A percentile compares a stretch with the other conserved stretches of the same genome.
These are phyloP conservation scores for Callimorpha dominula DNA, from an alignment of 2,888 invertebrate genomes.

Conservation along the genomic window DNA sequence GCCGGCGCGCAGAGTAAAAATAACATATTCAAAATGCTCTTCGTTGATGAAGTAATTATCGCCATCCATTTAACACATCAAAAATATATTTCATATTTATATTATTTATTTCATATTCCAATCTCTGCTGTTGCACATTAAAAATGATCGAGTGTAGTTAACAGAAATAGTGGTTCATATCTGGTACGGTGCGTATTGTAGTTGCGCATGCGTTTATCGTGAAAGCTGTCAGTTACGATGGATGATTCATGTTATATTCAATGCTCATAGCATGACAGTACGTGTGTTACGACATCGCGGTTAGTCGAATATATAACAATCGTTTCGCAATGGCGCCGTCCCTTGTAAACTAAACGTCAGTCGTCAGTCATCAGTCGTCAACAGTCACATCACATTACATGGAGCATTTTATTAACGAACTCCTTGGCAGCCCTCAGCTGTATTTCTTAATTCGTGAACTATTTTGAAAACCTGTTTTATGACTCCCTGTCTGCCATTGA, in stretches of 20 bases:
- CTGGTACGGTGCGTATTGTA: conserved; percentile 24
- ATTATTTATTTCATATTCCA: background rate
- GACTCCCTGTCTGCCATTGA: conserved; percentile 70
- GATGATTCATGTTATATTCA: conserved; percentile 60
- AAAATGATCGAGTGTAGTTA: background rate
- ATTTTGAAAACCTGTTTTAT: conserved; percentile 65
- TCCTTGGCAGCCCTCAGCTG: conserved; percentile 66
- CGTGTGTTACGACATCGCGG: conserved; percentile 65
- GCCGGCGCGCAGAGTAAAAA: background rate
- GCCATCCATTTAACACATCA: conserved; percentile 6
- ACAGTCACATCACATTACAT: conserved; percentile 51
- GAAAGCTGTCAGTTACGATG: conserved; percentile 44
- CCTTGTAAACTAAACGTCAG: conserved; percentile 74
- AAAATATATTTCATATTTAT: background rate
- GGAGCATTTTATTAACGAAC: conserved; percentile 63
- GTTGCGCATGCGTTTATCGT: conserved; percentile 32
- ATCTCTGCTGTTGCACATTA: conserved; percentile 8
- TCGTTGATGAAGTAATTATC: conserved; percentile 7
- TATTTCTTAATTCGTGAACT: conserved; percentile 65
- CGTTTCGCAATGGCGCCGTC: conserved; percentile 66
- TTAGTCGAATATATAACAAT: conserved; percentile 59
- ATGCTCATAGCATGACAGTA: conserved; percentile 53
- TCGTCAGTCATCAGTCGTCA: too few relatives aligned
- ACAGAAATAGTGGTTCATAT: conserved; percentile 26
- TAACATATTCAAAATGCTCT: conserved; percentile 3